Evolutionary conservation across 2,888 invertebrate species (phyloP).

Genomic region (Phyllotreta striolata): DNA sequence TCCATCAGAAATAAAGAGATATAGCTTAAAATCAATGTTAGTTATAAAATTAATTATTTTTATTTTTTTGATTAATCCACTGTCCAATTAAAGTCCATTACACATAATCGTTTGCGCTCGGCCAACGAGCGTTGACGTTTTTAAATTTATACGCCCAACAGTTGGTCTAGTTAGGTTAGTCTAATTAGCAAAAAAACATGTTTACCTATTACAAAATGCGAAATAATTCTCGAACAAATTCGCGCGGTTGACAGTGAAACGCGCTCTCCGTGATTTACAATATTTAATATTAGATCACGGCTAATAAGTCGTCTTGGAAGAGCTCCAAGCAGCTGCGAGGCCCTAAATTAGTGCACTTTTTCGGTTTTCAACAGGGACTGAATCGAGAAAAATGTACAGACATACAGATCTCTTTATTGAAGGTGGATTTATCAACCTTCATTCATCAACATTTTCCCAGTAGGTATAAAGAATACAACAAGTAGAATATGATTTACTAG

Average conservation of each 20-base stretch:
- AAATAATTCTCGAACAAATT: slow-evolving; percentile 25
- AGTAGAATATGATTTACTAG: too few relatives aligned
- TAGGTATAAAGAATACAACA: too few relatives aligned
- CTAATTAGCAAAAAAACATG: slow-evolving; percentile 31
- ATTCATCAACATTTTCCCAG: too few relatives aligned
- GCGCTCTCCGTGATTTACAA: slow-evolving; percentile 41
- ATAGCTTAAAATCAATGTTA: too few relatives aligned
- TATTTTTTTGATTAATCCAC: too few relatives aligned
- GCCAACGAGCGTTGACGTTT: slow-evolving; percentile 9
- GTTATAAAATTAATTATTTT: too few relatives aligned
- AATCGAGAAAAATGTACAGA: neutral
- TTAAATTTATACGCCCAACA: slow-evolving; percentile 18
- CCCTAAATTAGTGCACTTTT: slow-evolving; percentile 47
- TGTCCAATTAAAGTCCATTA: too few relatives aligned
- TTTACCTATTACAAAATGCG: slow-evolving; percentile 26
- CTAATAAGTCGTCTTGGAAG: slow-evolving; percentile 46
- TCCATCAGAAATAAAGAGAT: too few relatives aligned
- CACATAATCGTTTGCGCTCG: too few relatives aligned
- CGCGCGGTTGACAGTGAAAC: slow-evolving; percentile 39
- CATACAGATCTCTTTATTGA: too few relatives aligned
- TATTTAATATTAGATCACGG: slow-evolving; percentile 41
- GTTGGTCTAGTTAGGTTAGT: slow-evolving; percentile 20
- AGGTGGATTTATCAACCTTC: too few relatives aligned
- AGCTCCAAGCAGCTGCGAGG: slow-evolving; percentile 48
- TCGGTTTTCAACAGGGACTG: neutral